A percentile compares a stretch with the other conserved stretches of the same genome.
These are phyloP conservation scores for Lasioglossum vierecki DNA, from an alignment of 2,888 invertebrate species.

Conservation along the genomic window DNA sequence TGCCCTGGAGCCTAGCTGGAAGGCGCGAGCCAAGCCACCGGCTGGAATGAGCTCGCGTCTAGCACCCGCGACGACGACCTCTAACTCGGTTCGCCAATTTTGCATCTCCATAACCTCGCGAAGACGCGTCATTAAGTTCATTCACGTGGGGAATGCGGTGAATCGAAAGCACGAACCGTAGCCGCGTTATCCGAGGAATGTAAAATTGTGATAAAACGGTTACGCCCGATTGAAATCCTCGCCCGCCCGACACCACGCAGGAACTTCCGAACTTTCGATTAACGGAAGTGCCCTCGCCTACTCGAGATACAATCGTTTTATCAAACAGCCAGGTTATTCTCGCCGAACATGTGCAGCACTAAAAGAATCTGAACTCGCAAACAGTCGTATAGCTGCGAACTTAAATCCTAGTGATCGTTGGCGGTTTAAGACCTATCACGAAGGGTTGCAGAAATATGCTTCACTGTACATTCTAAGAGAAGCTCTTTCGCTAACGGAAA, in stretches of 20 bases:
- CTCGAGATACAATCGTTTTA: not conserved
- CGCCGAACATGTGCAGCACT: not conserved
- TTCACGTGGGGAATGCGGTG: slow-evolving; percentile 67
- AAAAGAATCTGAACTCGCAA: slow-evolving; percentile 3
- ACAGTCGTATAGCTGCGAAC: not conserved
- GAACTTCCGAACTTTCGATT: slow-evolving; percentile 25
- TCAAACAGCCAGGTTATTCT: not conserved
- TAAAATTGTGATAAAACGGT: slow-evolving; percentile 55
- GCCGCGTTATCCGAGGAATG: slow-evolving; percentile 51
- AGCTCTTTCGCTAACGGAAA: slow-evolving; percentile 4
- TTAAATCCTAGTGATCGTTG: not conserved
- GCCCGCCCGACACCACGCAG: not conserved
- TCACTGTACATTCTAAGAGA: slow-evolving; percentile 65
- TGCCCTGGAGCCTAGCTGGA: slow-evolving; percentile 75
- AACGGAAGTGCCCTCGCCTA: not conserved
- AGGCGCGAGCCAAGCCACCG: slow-evolving; percentile 63
- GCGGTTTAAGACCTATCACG: not conserved
- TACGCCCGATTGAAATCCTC: slow-evolving; percentile 47
- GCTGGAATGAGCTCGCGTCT: slow-evolving; percentile 68
- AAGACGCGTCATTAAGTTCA: slow-evolving; percentile 71
- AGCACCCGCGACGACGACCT: slow-evolving; percentile 68
- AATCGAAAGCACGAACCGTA: slow-evolving; percentile 60
- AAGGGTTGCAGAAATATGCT: slow-evolving; percentile 70
- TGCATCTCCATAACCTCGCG: slow-evolving; percentile 66
- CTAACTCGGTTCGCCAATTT: slow-evolving; percentile 73